Evolutionary conservation across 2,113 vertebrate genomes (phyloP).

Genomic region (Macquaria ambigua): DNA sequence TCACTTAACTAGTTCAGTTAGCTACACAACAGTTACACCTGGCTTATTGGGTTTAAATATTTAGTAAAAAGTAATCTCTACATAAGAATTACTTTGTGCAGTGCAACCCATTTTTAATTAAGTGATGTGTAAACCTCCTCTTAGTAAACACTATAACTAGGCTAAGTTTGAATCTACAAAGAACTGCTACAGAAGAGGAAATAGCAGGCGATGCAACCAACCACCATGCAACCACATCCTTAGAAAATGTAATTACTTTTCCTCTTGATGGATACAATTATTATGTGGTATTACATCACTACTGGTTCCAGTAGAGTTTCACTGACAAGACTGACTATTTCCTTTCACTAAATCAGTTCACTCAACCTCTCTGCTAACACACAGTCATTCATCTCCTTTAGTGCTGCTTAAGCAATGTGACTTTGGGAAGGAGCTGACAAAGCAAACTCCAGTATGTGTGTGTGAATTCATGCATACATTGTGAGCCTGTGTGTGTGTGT

Average conservation of each 20-base stretch:
- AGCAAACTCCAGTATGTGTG: conserved; percentile 44
- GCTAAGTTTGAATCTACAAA: neutral
- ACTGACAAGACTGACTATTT: neutral
- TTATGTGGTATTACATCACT: neutral
- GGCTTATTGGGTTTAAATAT: too few relatives aligned
- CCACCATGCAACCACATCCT: neutral
- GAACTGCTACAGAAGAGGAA: neutral
- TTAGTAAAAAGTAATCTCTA: neutral
- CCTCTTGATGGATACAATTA: neutral
- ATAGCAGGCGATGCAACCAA: neutral
- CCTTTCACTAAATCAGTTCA: conserved; percentile 22
- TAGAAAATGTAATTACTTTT: neutral
- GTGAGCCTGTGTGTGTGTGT: conserved; percentile 6
- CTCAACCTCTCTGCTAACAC: neutral
- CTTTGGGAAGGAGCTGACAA: conserved; percentile 63
- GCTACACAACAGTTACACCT: neutral
- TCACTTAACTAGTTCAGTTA: neutral
- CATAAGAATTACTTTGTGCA: neutral
- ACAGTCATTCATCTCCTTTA: conserved; percentile 43
- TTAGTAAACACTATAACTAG: neutral
- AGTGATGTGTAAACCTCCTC: neutral
- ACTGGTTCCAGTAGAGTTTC: neutral
- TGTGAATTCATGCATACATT: conserved; percentile 18
- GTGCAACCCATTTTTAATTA: too few relatives aligned
- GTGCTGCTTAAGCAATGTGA: conserved; percentile 57